Base-by-base conservation (phyloP, 23 tunicate genomes). In the Styela clava region DNA sequence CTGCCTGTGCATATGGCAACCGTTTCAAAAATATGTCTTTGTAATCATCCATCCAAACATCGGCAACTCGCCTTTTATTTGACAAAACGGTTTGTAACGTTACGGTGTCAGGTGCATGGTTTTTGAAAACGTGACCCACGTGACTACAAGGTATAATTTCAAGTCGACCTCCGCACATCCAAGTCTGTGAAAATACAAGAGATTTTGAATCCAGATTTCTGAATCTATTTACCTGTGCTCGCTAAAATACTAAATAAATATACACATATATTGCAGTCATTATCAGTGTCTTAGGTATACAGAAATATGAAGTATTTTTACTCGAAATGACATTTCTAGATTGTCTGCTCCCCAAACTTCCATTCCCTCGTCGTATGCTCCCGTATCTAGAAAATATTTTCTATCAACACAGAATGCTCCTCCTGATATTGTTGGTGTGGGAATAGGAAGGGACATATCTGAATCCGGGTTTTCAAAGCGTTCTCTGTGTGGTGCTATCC, bases 71-170 rank as follows among this genome's bases (percentile, higher is more conserved):
- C 44, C 67, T 72, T 71, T 93, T 93, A 69, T 93, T 93, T 24
- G 74, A 71, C 31, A 87, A 63, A 12, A 93, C 69, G 0, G 82
- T 78, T 65, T 93, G 93, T 70, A 62, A 28, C 7, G 78, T 31
- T 20, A 84, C 85, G 31, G 83, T 70, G 28, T 93, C 82, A 2
- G 85, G 73, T 30, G 74, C 83, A 35, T 82, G 74, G 7, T 84
- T 69, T 81, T 84, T 87, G 67, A 84, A 93, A 79, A 95, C 95
- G 86, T 95, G 99, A 69, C 99, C 99, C 86, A 89, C 95, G 88
- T 89, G 95, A 89, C 95, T 89, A 56, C 99, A 95, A 52, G 99
- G 99, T 27, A 90, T 62, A 71, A 95, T 95, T 69, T 95, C 99
- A 25, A 95, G 76, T 30, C 91, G 35, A 1, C 99, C 99, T 34